phyloP scores from a whole-genome alignment of 1,140 invertebrate species.

The Capitella teleta region DNA sequence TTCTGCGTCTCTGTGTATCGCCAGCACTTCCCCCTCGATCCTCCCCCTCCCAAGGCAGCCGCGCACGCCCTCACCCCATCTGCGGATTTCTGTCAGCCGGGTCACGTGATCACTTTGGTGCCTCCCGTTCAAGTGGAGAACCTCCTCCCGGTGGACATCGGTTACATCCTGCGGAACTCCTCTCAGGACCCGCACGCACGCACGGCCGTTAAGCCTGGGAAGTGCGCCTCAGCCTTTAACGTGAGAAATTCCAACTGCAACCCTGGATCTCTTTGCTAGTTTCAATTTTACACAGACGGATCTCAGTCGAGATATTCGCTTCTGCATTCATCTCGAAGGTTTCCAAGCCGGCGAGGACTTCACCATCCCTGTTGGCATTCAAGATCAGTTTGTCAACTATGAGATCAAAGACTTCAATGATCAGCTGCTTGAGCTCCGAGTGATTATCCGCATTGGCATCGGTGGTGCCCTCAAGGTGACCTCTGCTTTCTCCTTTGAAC shows the following conservation, averaged over 20 bases:
- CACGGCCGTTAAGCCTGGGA: constrained; percentile 55
- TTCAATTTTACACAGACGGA: constrained; percentile 50
- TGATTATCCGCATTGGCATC: constrained; percentile 45
- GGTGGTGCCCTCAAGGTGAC: constrained; percentile 50
- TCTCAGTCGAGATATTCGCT: constrained; percentile 55
- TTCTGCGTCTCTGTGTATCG: constrained; percentile 67
- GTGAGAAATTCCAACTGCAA: constrained; percentile 18
- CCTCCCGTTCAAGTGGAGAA: constrained; percentile 68
- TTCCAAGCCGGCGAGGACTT: constrained; percentile 60
- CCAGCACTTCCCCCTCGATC: constrained; percentile 66
- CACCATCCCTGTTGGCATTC: constrained; percentile 40
- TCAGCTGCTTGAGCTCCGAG: constrained; percentile 62
- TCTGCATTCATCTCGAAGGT: constrained; percentile 68
- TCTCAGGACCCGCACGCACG: constrained; percentile 26
- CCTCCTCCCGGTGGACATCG: constrained; percentile 53
- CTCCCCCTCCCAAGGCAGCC: constrained; percentile 16
- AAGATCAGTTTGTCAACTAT: constrained; percentile 45
- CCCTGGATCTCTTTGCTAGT: neutral
- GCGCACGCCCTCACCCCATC: constrained; percentile 1
- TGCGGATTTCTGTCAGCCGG: constrained; percentile 50
- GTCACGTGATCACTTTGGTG: constrained; percentile 70
- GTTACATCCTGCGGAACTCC: constrained; percentile 21
- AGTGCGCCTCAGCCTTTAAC: constrained; percentile 30
- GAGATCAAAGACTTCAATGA: constrained; percentile 58
- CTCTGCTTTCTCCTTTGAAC: neutral